Evolutionary conservation across 2,797 vertebrate genomes (phyloP).

Genomic region (Muscicapa striata): DNA sequence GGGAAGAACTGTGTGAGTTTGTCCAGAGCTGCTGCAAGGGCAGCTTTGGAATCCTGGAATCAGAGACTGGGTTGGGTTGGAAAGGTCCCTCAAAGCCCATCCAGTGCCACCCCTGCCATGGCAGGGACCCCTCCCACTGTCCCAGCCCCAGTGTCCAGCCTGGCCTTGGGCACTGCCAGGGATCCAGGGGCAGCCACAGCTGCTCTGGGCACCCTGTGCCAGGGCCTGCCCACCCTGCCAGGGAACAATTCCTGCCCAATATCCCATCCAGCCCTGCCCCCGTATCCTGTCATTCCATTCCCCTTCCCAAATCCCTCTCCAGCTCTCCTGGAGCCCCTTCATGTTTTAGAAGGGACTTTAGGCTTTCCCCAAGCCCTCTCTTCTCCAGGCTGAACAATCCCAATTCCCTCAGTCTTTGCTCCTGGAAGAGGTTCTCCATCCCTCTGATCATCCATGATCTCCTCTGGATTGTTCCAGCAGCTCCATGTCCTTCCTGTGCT

Average conservation of each 20-base stretch:
- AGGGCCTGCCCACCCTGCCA: background rate
- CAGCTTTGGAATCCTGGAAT: background rate
- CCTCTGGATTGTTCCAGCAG: background rate
- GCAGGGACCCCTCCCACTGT: background rate
- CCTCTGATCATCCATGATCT: background rate
- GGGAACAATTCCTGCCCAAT: background rate
- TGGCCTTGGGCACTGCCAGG: background rate
- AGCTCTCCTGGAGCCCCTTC: background rate
- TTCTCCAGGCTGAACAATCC: background rate
- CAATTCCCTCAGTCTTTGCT: background rate
- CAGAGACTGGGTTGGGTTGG: background rate
- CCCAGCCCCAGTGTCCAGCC: background rate
- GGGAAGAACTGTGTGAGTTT: background rate
- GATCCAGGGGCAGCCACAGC: too few relatives aligned
- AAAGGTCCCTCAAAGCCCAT: background rate
- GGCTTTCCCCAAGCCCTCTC: background rate
- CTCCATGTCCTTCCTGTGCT: background rate
- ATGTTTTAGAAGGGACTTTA: background rate
- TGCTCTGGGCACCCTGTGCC: background rate
- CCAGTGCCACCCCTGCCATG: background rate
- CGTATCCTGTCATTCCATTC: background rate
- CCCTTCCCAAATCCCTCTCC: background rate
- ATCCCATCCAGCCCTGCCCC: fast-evolving
- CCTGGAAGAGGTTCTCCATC: background rate
- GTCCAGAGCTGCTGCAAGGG: background rate